Base-by-base conservation (phyloP, 2,888 invertebrate species). In the Branchellion lobata region DNA sequence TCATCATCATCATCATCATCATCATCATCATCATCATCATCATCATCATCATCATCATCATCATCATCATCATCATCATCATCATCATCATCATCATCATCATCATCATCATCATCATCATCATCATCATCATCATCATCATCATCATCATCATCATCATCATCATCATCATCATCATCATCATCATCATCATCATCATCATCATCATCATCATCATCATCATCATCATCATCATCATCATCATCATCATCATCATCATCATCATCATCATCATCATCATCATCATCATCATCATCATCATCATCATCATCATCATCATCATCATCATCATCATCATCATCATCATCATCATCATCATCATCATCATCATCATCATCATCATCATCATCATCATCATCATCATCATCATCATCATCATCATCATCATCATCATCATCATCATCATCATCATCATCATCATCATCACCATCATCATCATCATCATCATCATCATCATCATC, bases 371-470 rank as follows among this genome's bases (percentile, higher is more conserved):
- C 69, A 24, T 24, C 2, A 14, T 69, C 69, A 69, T 69, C 69
- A 31, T 69, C 69, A 69, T 29, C n/a, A 61, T 5, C 29, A 61
- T 0, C 24, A 57, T 57, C 1, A 57, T 1, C 2, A 11, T 1
- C 3, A 57, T 71, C 11, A 71, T 71, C 1, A 29, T 71, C 1
- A 29, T 33, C 33, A 71, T 71, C 33, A 71, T 71, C 33, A 29
- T 71, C 3, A 65, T 76, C 61, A 76, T 76, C 61, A 76, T 76
- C 61, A 76, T 76, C 61, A 76, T 76, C 61, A 76, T 76, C 61
- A 76, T 76, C 77, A 76, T 76, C 77, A 65, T 76, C 77, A 65
- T 65, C 77, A 65, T 76, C 77, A 40, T 69, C 79, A 68, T 57
- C 78, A 36, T 71, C 78, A 29, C 47, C 34, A n/a, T 51, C 80